Conservation (phyloP, 2,797 vertebrate species). For the Scleropages formosus region DNA sequence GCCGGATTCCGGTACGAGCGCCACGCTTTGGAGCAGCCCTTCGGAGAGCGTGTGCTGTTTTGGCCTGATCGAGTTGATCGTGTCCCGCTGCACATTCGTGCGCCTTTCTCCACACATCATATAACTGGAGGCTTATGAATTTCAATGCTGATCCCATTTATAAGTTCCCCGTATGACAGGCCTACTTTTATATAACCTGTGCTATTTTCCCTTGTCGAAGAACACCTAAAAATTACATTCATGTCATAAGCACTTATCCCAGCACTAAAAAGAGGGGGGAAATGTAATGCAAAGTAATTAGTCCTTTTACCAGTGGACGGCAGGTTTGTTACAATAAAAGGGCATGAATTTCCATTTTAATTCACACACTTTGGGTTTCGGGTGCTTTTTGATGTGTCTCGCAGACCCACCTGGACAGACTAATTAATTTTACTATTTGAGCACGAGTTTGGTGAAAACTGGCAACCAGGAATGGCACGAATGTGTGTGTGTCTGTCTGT, state of each 20-base stretch:
- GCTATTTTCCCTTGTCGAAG: background rate
- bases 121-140: slow-evolving; percentile 15
- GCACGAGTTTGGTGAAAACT: background rate
- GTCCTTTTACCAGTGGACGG: slow-evolving; percentile 1
- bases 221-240: background rate
- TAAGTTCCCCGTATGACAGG: background rate
- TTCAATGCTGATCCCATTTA: slow-evolving; percentile 1
- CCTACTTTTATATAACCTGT: slow-evolving; percentile 8
- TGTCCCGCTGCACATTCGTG: background rate
- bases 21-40: background rate
- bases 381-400: background rate
- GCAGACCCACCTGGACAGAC: slow-evolving; percentile 9
- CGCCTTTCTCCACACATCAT: background rate
- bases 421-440: background rate
- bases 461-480: background rate
- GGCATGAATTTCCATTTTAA: background rate
- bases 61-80: background rate
- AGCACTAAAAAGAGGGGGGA: background rate
- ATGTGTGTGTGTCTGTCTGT: too few relatives aligned
- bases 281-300: background rate
- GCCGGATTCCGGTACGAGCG: background rate
- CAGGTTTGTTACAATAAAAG: background rate
- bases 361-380: background rate
- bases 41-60: background rate
- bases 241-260: slow-evolving; percentile 7